Evolutionary conservation across 2,888 invertebrate genomes (phyloP), one percentile per base, ranked within the genome.

Genomic region (Mermis nigrescens): DNA sequence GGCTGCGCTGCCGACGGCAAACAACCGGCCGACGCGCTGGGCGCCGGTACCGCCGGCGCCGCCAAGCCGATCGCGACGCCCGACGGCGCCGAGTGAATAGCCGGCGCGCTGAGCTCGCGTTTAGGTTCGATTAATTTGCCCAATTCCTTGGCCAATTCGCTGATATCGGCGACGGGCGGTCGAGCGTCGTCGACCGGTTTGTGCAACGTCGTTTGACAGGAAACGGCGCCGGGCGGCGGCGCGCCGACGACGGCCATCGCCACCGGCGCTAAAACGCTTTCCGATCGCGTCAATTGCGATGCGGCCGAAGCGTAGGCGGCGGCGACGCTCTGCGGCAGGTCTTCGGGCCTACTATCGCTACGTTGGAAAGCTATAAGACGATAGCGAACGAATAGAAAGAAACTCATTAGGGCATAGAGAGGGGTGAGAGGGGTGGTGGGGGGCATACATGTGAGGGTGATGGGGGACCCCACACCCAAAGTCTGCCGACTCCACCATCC

Each of bases 101-200:
- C 27, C 27, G 54, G 24, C 27, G 54, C 54, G 31, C 54, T 53
- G 12, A 53, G 22, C 29, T 53, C 54, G 27, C 54, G 54, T 53
- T 31, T 53, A 4, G 54, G 54, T 29, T 53, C 54, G 54, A 53
- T 53, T 15, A 53, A 22, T 53, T 53, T 53, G 24, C 53, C 58
- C 53, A 58, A 31, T 53, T 58, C 53, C 27, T 53, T 58, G 53
- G 58, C 58, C 53, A 58, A 31, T 27, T 52, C 53, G 22, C n/a
- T 27, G 29, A 58, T 58, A 32, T 58, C 53, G 53, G 52, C 28
- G 2, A 29, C 48, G 27, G 53, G 31, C 38, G 58, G 38, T n/a
- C 51, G 29, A 22, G 53, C 32, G 19, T 4, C 57, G n/a, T 46
- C 51, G 2, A 22, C 24, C 28, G 27, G 12, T 12, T 26, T 22